phyloP scores from a whole-genome alignment of 2,113 vertebrate genomes.

The Hylia prasina region DNA sequence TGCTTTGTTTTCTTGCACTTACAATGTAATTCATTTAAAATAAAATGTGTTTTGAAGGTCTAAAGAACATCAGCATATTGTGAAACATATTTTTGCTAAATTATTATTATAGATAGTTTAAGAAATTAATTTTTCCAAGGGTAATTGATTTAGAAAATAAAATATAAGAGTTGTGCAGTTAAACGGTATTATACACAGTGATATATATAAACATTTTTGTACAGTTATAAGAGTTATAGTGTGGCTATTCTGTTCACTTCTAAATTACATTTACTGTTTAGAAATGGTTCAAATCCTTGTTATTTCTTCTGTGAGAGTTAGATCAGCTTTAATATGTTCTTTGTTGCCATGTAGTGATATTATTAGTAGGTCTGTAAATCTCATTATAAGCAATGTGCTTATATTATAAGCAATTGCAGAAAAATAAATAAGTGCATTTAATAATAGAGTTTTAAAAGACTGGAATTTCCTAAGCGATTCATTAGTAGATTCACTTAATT shows the following conservation, averaged over 20 bases:
- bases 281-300: constrained; percentile 24
- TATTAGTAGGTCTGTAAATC: not conserved
- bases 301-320: not conserved
- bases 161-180: constrained; percentile 23
- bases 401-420: constrained; percentile 8
- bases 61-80: not conserved
- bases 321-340: not conserved
- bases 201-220: not conserved
- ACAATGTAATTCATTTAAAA: constrained; percentile 44
- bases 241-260: constrained; percentile 32
- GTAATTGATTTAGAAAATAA: constrained; percentile 60
- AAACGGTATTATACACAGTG: not conserved
- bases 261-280: not conserved
- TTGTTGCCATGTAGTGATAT: not conserved
- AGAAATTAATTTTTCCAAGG: constrained; percentile 64
- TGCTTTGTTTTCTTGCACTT: constrained; percentile 41
- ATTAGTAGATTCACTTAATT: not conserved
- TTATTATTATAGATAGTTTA: constrained; percentile 64
- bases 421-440: not conserved
- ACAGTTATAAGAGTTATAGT: not conserved
- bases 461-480: not conserved
- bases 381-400: not conserved
- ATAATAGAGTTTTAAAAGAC: not conserved
- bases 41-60: constrained; percentile 52
- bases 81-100: constrained; percentile 60